Conservation (phyloP, 2,888 invertebrate species). For the Aelia acuminata region DNA sequence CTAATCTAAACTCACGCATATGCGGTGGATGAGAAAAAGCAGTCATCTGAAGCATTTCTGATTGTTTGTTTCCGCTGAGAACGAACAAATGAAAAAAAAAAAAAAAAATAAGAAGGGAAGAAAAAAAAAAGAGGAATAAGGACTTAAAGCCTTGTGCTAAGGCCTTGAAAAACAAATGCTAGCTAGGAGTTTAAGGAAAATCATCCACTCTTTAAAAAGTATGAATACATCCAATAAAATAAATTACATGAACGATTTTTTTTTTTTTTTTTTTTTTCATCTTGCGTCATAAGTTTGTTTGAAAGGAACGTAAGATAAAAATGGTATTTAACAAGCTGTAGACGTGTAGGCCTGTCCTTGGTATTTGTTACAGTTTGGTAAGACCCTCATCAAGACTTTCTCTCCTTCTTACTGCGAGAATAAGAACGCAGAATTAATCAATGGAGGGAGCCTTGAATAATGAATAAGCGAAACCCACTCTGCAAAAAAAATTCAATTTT, state of each 20-base stretch:
- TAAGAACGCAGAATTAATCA: background rate
- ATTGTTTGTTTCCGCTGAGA: background rate
- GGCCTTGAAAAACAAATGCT: too few species aligned
- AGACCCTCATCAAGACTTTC: conserved; percentile 7
- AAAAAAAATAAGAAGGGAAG: background rate
- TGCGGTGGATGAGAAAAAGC: background rate
- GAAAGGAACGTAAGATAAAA: background rate
- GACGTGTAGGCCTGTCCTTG: background rate
- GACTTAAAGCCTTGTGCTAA: background rate
- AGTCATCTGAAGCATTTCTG: background rate
- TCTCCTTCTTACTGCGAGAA: background rate
- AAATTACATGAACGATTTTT: too few species aligned
- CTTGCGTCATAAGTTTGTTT: background rate
- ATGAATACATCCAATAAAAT: background rate
- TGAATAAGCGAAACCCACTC: background rate
- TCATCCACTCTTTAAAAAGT: background rate
- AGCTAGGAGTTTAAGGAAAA: too few species aligned
- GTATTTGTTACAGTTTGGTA: background rate
- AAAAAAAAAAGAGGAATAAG: background rate
- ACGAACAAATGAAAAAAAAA: background rate
- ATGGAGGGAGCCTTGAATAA: background rate
- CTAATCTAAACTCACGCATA: background rate
- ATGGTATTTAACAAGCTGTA: background rate
- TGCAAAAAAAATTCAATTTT: too few species aligned
- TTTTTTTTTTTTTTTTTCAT: background rate